These are phyloP conservation scores for Adelges cooleyi DNA, from an alignment of 1,140 invertebrate species.

Conservation along the genomic window DNA sequence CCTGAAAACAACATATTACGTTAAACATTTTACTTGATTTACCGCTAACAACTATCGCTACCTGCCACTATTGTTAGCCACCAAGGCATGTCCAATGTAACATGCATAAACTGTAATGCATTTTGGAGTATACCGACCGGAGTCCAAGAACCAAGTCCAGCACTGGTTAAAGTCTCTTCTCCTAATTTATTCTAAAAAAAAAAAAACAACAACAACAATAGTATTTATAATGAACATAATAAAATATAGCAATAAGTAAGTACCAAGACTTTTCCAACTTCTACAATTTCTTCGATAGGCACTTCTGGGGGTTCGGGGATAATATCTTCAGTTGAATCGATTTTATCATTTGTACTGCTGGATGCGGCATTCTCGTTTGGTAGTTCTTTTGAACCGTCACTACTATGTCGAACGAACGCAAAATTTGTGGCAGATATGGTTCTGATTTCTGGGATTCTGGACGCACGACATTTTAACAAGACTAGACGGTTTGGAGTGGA, in stretches of 20 bases:
- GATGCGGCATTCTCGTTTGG: neutral
- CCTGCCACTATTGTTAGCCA: constrained; percentile 69
- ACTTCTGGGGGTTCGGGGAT: constrained; percentile 10
- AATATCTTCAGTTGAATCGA: neutral
- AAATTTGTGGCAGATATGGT: neutral
- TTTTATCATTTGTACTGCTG: neutral
- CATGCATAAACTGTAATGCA: constrained; percentile 68
- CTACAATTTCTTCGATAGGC: neutral
- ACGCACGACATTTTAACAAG: neutral
- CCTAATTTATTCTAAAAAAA: constrained; percentile 38
- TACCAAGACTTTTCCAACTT: neutral
- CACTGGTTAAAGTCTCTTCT: constrained; percentile 62
- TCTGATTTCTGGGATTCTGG: neutral
- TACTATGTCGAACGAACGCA: neutral
- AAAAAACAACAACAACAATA: too few species aligned
- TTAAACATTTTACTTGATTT: neutral
- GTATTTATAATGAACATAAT: too few species aligned
- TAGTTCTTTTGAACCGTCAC: neutral
- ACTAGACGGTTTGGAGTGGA: neutral
- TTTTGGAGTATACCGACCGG: constrained; percentile 71
- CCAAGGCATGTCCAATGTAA: constrained; percentile 69
- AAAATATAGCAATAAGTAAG: neutral
- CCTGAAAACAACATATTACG: constrained; percentile 41
- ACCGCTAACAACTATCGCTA: constrained; percentile 37
- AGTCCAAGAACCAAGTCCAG: constrained; percentile 65